Evolutionary conservation across 2,797 vertebrate species (phyloP).

Genomic region (Megaceryle alcyon): DNA sequence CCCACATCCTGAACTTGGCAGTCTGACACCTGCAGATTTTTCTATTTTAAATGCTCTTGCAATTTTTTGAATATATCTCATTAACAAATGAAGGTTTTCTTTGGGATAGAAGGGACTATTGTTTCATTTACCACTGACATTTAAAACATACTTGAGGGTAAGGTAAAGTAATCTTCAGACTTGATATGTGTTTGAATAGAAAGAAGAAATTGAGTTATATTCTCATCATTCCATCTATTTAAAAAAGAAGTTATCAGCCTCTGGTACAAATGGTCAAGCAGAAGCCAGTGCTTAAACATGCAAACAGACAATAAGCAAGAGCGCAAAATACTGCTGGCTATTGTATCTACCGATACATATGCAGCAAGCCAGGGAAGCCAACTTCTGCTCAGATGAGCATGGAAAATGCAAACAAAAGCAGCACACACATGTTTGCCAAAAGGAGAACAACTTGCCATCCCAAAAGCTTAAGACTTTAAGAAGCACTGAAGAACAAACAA

Average conservation of each 20-base stretch:
- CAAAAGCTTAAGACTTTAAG: conserved; percentile 4
- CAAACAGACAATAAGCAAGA: background rate
- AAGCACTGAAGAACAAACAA: background rate
- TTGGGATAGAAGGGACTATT: background rate
- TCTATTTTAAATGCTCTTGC: background rate
- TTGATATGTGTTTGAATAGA: background rate
- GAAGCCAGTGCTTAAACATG: background rate
- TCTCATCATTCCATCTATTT: background rate
- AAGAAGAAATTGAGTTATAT: background rate
- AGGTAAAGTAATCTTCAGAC: background rate
- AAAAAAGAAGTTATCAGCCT: background rate
- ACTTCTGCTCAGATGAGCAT: conserved; percentile 14
- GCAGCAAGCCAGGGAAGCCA: background rate
- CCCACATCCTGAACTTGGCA: conserved; percentile 45
- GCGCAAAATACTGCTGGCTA: background rate
- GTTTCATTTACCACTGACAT: background rate
- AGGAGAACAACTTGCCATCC: background rate
- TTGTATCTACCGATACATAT: background rate
- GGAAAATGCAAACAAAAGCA: conserved; percentile 37
- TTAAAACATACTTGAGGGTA: background rate
- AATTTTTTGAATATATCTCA: background rate
- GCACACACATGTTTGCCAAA: background rate
- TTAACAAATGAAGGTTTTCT: background rate
- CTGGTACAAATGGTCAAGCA: background rate
- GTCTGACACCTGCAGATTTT: conserved; percentile 4